Evolutionary conservation across 2,888 invertebrate genomes (phyloP), one percentile per base, ranked within the genome.

Genomic region (Endotricha flammealis): DNA sequence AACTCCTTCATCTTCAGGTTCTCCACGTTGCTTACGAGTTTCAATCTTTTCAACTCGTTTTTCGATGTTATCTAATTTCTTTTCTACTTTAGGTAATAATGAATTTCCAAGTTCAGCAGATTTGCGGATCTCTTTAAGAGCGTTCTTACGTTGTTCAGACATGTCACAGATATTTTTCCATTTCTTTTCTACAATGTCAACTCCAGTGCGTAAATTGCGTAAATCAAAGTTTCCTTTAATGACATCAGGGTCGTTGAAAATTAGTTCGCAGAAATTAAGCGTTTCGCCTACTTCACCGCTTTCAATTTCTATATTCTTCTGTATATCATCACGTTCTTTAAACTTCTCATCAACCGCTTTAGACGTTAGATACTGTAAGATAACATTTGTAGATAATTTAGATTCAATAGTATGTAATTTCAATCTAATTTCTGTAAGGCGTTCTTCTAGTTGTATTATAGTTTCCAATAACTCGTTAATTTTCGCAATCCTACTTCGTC

Each of bases 261-360:
- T 76, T 29, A 94, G 88, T 55, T 95, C 94, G 55, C 94, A 94
- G 9, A 93, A 88, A 60, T 94, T 95, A 1, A 95, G 73, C 0
- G 94, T 90, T 60, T 95, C 93, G 1, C 92, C 92, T 3, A 96
- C 90, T 53, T 93, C 92, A 30, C 90, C 90, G 61, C 94, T 94
- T 58, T 95, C 92, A 10, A 90, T 88, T 65, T 95, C 94, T 25
- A 96, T 92, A 4, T 89, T 90, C 40, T 91, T 91, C 58, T 93
- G 93, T 14, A 95, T 87, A 35, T 89, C 88, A 24, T 94, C 93
- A 40, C 94, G 92, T 29, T 93, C 91, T 41, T 88, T 87, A 33
- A 93, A 80, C 56, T 91, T 91, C 9, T 89, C 86, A 41, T 94
- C 92, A 16, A 95, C 89, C 0, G 90, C 88, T 30, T 88, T 88